Percentiles rank a stretch among this genome's conserved stretches.
Conservation (phyloP, 2,113 vertebrate genomes). For the Chaetodon auriga region DNA sequence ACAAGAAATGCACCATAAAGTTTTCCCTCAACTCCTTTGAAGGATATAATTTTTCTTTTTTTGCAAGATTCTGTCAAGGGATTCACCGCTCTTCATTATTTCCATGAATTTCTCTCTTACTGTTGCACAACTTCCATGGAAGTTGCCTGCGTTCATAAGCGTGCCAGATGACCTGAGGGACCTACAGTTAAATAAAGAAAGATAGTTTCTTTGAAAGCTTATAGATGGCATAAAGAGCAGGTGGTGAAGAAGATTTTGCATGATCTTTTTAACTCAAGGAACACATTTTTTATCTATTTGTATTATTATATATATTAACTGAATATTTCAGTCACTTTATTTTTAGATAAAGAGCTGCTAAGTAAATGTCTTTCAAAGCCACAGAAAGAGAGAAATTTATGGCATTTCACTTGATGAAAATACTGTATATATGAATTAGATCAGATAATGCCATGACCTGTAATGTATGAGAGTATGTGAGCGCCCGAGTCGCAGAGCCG, state of each 20-base stretch:
- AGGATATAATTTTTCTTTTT: not conserved
- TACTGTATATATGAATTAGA: not conserved
- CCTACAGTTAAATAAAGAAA: conserved; percentile 3
- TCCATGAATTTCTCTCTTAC: conserved; percentile 10
- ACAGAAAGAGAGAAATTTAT: not conserved
- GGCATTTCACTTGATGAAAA: not conserved
- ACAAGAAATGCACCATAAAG: conserved; percentile 35
- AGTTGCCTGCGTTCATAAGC: not conserved
- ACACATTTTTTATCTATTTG: not conserved
- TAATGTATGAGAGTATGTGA: not conserved
- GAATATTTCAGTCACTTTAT: not conserved
- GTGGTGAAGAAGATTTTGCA: not conserved
- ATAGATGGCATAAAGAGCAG: not conserved
- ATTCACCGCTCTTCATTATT: not conserved
- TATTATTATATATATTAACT: not conserved
- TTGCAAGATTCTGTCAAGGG: conserved; percentile 3
- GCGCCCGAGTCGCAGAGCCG: not conserved
- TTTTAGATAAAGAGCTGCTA: not conserved
- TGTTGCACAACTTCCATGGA: conserved; percentile 7
- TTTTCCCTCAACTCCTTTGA: conserved; percentile 9
- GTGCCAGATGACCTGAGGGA: not conserved
- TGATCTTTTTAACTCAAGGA: not conserved
- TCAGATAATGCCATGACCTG: not conserved
- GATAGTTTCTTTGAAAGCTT: not conserved
- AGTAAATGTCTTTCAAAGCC: not conserved